A percentile compares a stretch with the other conserved stretches of the same genome.
These are phyloP conservation scores for Tachycineta bicolor DNA, from an alignment of 2,113 vertebrate species.

Conservation along the genomic window DNA sequence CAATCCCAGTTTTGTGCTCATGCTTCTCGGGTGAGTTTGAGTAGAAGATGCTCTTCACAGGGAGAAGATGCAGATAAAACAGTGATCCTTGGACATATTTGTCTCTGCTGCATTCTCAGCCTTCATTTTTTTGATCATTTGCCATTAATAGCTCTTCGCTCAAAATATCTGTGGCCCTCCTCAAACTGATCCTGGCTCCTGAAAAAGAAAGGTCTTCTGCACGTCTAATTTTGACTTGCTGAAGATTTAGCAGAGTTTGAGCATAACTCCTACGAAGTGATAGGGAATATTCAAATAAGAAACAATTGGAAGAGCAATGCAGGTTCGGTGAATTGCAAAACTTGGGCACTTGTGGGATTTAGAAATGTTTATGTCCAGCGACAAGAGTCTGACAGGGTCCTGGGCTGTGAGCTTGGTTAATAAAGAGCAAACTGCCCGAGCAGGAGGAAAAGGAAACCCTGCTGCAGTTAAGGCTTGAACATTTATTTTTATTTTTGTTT, in stretches of 20 bases:
- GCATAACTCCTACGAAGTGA: neutral
- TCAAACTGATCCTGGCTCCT: neutral
- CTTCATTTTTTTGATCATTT: neutral
- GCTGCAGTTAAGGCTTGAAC: neutral
- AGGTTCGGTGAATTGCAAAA: neutral
- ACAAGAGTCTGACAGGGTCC: neutral
- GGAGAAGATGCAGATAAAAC: neutral
- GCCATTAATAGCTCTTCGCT: neutral
- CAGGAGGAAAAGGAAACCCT: neutral
- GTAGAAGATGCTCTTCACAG: neutral
- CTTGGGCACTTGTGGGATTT: neutral
- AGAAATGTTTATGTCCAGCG: neutral
- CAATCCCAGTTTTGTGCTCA: neutral
- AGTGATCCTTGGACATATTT: neutral
- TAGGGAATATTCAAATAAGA: neutral
- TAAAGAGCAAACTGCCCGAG: neutral
- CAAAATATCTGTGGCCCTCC: neutral
- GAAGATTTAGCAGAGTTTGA: neutral
- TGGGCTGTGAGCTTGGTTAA: neutral
- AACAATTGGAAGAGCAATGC: rapidly evolving
- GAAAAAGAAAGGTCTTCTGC: neutral
- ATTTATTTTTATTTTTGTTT: neutral
- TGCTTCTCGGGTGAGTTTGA: neutral
- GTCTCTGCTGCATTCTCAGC: neutral
- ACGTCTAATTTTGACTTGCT: neutral